Evolutionary conservation across 2,113 vertebrate species (phyloP).

Genomic region (Buteo buteo): DNA sequence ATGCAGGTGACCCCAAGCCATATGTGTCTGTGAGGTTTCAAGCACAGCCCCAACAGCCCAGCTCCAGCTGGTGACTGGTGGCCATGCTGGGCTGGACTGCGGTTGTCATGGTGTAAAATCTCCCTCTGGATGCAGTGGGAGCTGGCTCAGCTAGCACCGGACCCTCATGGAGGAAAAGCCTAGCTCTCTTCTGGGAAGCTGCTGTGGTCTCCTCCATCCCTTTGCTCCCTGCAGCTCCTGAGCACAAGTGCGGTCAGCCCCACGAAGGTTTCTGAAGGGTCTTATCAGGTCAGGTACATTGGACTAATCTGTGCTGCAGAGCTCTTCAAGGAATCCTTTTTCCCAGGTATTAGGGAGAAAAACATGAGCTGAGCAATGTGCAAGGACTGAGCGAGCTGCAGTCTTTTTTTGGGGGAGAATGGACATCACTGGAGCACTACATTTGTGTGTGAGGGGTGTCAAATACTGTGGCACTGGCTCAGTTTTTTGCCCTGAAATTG

Average conservation of each 20-base stretch:
- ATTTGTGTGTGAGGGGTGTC: no score
- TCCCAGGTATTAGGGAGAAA: no score
- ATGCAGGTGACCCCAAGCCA: neutral
- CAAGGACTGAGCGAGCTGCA: neutral
- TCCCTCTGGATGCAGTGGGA: rapidly evolving
- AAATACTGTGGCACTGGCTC: neutral
- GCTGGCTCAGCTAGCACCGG: rapidly evolving
- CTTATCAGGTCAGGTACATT: neutral
- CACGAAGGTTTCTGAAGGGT: neutral
- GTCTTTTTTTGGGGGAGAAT: rapidly evolving
- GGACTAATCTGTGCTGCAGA: neutral
- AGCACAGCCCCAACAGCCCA: neutral
- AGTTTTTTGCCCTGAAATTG: neutral
- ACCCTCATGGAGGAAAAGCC: neutral
- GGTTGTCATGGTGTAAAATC: rapidly evolving
- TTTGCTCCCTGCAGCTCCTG: neutral
- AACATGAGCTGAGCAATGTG: neutral
- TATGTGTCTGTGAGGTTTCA: rapidly evolving
- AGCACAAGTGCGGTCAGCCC: rapidly evolving
- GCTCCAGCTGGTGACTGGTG: neutral
- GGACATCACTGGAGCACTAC: neutral
- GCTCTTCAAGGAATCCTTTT: neutral
- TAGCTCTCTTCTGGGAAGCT: no score
- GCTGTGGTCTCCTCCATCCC: neutral
- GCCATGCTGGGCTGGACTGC: neutral